These are phyloP conservation scores for Leptobrachium ailaonicum DNA, from an alignment of 2,113 vertebrate genomes.

Conservation along the genomic window DNA sequence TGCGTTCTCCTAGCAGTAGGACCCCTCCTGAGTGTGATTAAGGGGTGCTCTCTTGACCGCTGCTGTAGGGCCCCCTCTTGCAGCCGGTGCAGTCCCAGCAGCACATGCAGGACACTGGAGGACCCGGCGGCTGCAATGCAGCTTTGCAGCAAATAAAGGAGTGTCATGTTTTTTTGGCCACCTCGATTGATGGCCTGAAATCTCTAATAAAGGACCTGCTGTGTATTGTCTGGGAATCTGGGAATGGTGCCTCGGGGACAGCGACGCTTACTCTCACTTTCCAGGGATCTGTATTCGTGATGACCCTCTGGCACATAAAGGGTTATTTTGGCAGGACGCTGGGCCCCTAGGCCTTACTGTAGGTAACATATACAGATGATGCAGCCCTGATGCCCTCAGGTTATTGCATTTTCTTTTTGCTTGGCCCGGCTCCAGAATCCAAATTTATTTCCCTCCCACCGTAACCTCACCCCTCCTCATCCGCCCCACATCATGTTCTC, in stretches of 20 bases:
- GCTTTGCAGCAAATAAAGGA: constrained; percentile 23
- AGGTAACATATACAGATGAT: no score
- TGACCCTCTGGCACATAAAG: no score
- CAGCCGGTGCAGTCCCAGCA: not conserved
- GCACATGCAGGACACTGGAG: not conserved
- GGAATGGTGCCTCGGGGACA: not conserved
- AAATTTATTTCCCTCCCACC: constrained; percentile 21
- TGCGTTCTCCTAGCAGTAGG: not conserved
- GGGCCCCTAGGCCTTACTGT: no score
- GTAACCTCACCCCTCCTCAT: not conserved
- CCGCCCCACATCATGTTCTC: not conserved
- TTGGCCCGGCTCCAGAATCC: constrained; percentile 31
- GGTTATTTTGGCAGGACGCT: no score
- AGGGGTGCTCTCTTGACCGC: not conserved
- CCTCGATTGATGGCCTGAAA: not conserved
- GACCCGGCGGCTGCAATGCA: constrained; percentile 23
- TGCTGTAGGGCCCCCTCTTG: no score
- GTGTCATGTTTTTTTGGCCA: not conserved
- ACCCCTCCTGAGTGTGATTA: constrained; percentile 1
- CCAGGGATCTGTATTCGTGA: no score
- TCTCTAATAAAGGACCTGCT: not conserved
- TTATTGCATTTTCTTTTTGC: not conserved
- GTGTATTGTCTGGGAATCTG: constrained; percentile 2
- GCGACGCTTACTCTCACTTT: no score
- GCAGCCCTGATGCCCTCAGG: no score